A percentile compares a stretch with the other conserved stretches of the same genome.
These are phyloP conservation scores for Macrophya annulata DNA, from an alignment of 2,888 invertebrate genomes.

Conservation along the genomic window DNA sequence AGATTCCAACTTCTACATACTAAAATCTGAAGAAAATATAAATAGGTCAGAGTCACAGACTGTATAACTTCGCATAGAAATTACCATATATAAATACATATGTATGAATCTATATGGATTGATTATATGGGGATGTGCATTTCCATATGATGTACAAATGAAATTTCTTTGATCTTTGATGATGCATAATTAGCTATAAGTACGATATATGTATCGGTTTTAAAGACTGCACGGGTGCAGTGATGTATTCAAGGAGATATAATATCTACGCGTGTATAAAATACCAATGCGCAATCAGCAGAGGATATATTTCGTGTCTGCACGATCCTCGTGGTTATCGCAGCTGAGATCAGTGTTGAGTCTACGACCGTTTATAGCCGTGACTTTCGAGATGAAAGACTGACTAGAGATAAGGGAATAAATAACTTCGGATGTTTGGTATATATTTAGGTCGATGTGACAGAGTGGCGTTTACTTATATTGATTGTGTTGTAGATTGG, in stretches of 20 bases:
- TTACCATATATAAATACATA: too few species aligned
- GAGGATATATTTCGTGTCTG: not conserved
- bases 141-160: not conserved
- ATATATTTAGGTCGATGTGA: not conserved
- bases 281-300: constrained; percentile 32
- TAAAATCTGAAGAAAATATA: too few species aligned
- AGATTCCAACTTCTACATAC: too few species aligned
- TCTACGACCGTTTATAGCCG: constrained; percentile 14
- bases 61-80: too few species aligned
- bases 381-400: constrained; percentile 32
- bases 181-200: not conserved
- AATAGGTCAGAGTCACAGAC: too few species aligned
- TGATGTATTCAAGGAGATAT: not conserved
- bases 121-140: not conserved
- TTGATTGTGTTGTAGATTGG: not conserved
- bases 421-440: not conserved
- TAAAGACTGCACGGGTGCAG: not conserved
- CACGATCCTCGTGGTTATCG: constrained; percentile 8
- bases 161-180: constrained; percentile 1
- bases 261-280: not conserved
- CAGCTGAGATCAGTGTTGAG: constrained; percentile 32
- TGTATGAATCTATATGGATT: not conserved
- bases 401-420: not conserved
- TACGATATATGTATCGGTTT: not conserved
- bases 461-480: not conserved